These are phyloP conservation scores for Notospermus geniculatus DNA, from an alignment of 1,140 invertebrate genomes.

Conservation along the genomic window DNA sequence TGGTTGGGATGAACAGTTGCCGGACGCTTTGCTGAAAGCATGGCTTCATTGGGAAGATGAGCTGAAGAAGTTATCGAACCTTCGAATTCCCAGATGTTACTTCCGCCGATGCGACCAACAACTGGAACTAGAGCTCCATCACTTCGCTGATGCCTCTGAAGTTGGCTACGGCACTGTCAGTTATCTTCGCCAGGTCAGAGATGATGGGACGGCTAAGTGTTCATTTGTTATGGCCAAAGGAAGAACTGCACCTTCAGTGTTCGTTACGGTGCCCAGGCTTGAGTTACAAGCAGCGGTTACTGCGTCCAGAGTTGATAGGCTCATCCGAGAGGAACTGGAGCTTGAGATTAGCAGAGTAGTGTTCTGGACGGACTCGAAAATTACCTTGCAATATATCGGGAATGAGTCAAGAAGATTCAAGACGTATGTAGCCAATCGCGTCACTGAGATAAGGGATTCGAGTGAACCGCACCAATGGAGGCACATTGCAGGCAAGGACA, in stretches of 20 bases:
- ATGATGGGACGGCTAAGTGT: neutral
- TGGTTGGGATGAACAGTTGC: too few relatives aligned
- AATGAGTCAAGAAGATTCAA: slow-evolving; percentile 4
- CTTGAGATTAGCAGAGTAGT: neutral
- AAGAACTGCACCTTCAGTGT: neutral
- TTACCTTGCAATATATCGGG: neutral
- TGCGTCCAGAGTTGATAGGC: neutral
- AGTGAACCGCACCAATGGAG: neutral
- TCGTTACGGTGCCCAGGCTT: neutral
- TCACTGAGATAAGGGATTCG: neutral
- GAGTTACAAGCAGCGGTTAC: neutral
- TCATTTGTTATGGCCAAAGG: neutral
- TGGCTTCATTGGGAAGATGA: too few relatives aligned
- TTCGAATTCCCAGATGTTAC: too few relatives aligned
- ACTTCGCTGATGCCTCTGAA: slow-evolving; percentile 5
- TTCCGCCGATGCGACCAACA: neutral
- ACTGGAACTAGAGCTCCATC: neutral
- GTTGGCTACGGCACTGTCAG: neutral
- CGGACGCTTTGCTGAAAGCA: too few relatives aligned
- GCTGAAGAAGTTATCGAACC: too few relatives aligned
- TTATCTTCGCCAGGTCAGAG: neutral
- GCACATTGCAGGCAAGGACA: neutral
- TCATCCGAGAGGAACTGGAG: neutral
- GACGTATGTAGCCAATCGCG: slow-evolving; percentile 4
- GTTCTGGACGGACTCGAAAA: slow-evolving; percentile 8